Base-by-base conservation (phyloP, 2,797 vertebrate genomes). In the Halcyon smyrnensis region DNA sequence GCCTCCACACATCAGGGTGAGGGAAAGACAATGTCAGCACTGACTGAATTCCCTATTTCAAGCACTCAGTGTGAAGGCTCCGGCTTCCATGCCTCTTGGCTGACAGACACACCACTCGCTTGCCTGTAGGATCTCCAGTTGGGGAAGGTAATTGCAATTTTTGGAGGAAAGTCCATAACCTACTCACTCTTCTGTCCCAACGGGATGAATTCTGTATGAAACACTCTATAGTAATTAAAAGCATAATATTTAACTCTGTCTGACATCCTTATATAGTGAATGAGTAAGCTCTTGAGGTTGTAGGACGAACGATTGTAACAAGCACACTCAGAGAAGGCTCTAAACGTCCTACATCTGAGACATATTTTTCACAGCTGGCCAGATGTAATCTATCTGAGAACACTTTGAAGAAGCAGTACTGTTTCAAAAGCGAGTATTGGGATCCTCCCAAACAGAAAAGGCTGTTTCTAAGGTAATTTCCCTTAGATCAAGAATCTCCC, bases 331-430 rank as follows among this genome's bases (percentile, higher is more conserved):
- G 56, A 57, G 36, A 74, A 59, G 0, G 5, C 73, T 67, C 63
- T 7, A 1, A 32, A 27, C 12, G 34, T 14, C 51, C 81, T 18
- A 18, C 21, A 46, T 8, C 34, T 41, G 67, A 89, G 63, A 34
- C 37, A n/a, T 23, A 41, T 54, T 67, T 54, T 25, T 64, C 82
- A 84, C 89, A 93, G 91, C 93, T 77, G 91, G 56, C 70, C 94
- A 68, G 84, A 69, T 87, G 90, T 65, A 36, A 75, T 46, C 27
- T 43, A n/a, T 32, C 83, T 16, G 75, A 75, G 54, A 69, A 54
- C 36, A 12, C 56, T 30, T 3, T 8, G 86, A 43, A 80, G 89
- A 16, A 71, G 60, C 9, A 45, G 39, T 13, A 9, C 14, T 11
- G 27, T 25, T 87, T 37, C 87, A 65, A 74, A 75, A 71, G 30